Base-by-base conservation (phyloP, 2,888 invertebrate genomes). In the Diarsia brunnea region DNA sequence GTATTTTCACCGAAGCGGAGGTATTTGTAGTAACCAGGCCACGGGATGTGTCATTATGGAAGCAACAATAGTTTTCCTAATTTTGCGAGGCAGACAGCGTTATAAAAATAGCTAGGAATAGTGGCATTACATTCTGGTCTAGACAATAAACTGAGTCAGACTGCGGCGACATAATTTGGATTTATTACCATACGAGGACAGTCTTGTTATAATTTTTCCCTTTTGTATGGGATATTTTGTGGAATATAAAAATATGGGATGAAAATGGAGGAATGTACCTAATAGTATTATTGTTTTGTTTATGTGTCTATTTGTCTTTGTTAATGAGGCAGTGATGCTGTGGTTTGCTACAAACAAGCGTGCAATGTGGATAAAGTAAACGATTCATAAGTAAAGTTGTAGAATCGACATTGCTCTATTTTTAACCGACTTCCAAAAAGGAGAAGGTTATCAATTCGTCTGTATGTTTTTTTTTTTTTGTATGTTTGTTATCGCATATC, bases 11-110 rank as follows among this genome's bases (percentile, higher is more conserved):
- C 45, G 75, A 72, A 64, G 51, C 65, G 66, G 31, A 61, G 64
- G 72, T 85, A 85, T 85, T 84, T 84, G 38, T 73, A 75, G 88
- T 73, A 86, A 83, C 73, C 74, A 75, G 79, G 74, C 69, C 66
- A 73, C 70, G 51, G 45, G 68, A 70, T 60, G 73, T 69, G 78
- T 72, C 78, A 80, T 84, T 86, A 79, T 61, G 65, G 38, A 74
- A 74, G 84, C 78, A 75, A 80, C 84, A 79, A 75, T 77, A 77
- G 78, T 78, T 83, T 79, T 38, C 81, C 79, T 78, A 77, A 80
- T 85, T 78, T 81, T 70, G 63, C 58, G 66, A 69, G 63, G 47
- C 64, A 81, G 63, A 77, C 78, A 69, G 61, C 61, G 58, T 75
- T 75, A 77, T 85, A 73, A 69, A 82, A 87, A 82, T 75, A 80